Percentiles rank a stretch among this genome's conserved stretches.
These are phyloP conservation scores for Crypturellus undulatus DNA, from an alignment of 2,113 vertebrate genomes.

Conservation along the genomic window DNA sequence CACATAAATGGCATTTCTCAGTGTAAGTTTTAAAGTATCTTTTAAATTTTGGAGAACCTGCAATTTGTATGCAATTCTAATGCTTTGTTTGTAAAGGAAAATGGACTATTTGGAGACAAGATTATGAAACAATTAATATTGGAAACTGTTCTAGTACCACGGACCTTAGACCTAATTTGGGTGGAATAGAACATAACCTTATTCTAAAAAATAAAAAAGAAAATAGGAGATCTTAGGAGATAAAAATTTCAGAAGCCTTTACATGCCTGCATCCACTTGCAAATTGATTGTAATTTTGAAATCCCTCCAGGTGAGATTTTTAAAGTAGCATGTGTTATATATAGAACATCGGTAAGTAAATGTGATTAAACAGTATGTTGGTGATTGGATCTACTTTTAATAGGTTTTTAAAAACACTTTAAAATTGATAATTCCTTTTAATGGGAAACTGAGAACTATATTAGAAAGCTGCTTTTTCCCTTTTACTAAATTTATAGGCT, in stretches of 20 bases:
- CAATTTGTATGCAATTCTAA: neutral
- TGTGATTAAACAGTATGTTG: neutral
- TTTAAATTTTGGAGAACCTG: neutral
- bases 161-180: neutral
- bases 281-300: slow-evolving; percentile 5
- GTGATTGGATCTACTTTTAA: neutral
- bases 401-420: neutral
- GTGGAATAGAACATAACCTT: neutral
- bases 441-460: neutral
- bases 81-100: neutral
- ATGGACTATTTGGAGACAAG: fast-evolving
- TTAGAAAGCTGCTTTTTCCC: neutral
- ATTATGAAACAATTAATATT: neutral
- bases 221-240: neutral
- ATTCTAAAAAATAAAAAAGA: neutral
- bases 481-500: neutral
- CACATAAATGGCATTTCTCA: neutral
- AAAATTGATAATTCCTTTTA: neutral
- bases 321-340: neutral
- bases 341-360: neutral
- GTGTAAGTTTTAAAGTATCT: neutral
- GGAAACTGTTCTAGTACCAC: neutral
- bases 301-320: neutral
- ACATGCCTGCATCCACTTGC: neutral
- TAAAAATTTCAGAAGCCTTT: neutral